Evolutionary conservation across 2,888 invertebrate genomes (phyloP), one percentile per base, ranked within the genome.

Genomic region (Crepidodera aurea): DNA sequence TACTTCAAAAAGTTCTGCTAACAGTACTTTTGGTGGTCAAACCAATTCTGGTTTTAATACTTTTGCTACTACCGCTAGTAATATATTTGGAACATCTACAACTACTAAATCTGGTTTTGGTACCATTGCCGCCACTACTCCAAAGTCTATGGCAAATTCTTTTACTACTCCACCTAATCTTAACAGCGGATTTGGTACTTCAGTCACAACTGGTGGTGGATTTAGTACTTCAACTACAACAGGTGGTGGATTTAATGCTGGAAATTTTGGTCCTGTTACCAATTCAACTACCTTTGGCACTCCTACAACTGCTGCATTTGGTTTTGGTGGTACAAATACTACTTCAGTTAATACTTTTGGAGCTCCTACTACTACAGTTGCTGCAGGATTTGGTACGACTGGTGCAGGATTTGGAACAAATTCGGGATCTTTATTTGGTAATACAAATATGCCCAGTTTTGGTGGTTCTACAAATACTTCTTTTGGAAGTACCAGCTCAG

Each of bases 321-420:
- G 60, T 39, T 71, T 69, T 64, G 65, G 65, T 8, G 22, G 58
- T 15, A 39, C 59, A 8, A 59, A 50, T 39, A 62, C 67, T 7
- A 32, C 62, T 8, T 37, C 60, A 1, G 19, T 40, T 2, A 34
- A 37, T 13, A 13, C 32, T 6, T 58, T 58, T 22, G 58, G 58
- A 8, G 58, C 27, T 19, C 18, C 34, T 3, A 42, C 19, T 29
- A 58, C 13, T 29, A n/a, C 51, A 3, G 32, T 32, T 16, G 6
- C 25, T 32, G 18, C 53, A 12, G 22, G 15, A 18, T 60, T 60
- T 50, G 60, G 50, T n/a, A 12, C 10, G 7, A 46, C 16, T 29
- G 13, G 29, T 39, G 18, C 25, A 1, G 29, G 29, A 16, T 58
- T 58, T 32, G 58, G 54, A 13, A 8, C 42, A 13, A 25, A 54